These are phyloP conservation scores for Eulemur albifrons DNA, from an alignment of 2,797 vertebrate genomes.

Conservation along the genomic window DNA sequence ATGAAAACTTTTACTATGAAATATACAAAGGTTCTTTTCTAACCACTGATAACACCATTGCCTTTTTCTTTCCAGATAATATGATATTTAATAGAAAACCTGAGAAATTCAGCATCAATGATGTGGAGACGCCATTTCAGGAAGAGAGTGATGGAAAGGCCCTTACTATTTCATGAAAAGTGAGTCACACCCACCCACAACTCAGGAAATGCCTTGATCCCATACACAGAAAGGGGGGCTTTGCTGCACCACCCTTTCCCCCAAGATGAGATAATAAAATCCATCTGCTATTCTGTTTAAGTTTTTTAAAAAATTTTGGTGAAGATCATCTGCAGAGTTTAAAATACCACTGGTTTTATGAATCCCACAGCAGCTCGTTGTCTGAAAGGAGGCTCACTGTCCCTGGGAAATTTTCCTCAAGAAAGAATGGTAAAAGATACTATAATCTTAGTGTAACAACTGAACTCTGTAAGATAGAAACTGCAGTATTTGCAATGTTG, in stretches of 20 bases:
- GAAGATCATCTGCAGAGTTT: not conserved
- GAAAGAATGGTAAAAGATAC: not conserved
- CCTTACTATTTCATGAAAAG: not conserved
- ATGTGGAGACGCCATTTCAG: not conserved
- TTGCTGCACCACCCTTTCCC: no score
- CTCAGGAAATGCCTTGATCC: not conserved
- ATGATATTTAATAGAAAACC: not conserved
- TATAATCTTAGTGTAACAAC: not conserved
- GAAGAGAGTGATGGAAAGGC: not conserved
- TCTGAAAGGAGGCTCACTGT: not conserved
- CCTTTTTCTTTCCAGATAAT: not conserved
- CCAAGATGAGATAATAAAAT: not conserved
- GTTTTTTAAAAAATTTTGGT: not conserved
- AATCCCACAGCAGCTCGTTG: not conserved
- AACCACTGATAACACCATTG: not conserved
- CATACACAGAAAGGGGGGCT: not conserved
- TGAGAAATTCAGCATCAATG: not conserved
- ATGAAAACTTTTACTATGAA: not conserved
- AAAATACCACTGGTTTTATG: not conserved
- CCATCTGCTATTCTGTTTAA: not conserved
- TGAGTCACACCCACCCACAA: not conserved
- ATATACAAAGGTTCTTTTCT: not conserved
- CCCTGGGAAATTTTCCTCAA: not conserved
- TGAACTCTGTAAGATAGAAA: not conserved
- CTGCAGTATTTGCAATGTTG: not conserved